Evolutionary conservation across 2,888 invertebrate genomes (phyloP).

Genomic region (Anagyrus pseudococci): DNA sequence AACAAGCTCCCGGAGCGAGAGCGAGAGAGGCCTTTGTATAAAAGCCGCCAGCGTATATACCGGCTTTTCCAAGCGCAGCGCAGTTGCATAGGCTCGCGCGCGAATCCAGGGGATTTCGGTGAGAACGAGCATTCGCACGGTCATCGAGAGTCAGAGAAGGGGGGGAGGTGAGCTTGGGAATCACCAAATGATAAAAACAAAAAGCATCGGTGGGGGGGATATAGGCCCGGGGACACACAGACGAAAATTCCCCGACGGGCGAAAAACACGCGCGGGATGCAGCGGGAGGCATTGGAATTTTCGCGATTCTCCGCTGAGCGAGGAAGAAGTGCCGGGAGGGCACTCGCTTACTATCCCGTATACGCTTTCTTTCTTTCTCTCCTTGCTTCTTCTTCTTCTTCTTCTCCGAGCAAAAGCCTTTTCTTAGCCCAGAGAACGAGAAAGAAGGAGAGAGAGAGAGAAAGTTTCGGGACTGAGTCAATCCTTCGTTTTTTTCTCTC

Average conservation of each 20-base stretch:
- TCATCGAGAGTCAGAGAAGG: not conserved
- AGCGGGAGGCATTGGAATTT: constrained; percentile 30
- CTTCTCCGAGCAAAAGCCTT: no score
- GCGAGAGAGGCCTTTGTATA: constrained; percentile 13
- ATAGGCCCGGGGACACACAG: not conserved
- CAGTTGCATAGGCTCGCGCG: not conserved
- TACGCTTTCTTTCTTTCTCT: no score
- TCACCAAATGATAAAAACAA: no score
- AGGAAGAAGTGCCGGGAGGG: constrained; percentile 25
- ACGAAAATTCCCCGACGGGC: constrained; percentile 18
- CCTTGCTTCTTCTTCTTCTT: no score
- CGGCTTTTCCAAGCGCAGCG: constrained; percentile 13
- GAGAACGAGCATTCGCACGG: constrained; percentile 34
- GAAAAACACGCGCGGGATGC: constrained; percentile 28
- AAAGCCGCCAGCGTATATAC: constrained; percentile 14
- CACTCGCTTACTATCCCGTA: no score
- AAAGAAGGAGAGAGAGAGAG: not conserved
- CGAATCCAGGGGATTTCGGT: constrained; percentile 14
- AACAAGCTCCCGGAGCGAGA: no score
- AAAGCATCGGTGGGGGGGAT: no score
- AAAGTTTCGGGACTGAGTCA: not conserved
- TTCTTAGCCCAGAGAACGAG: no score
- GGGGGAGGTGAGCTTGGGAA: not conserved
- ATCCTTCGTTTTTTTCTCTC: not conserved
- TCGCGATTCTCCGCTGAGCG: constrained; percentile 29